Base-by-base conservation (phyloP, 2,888 invertebrate genomes). In the Octonoba sinensis region DNA sequence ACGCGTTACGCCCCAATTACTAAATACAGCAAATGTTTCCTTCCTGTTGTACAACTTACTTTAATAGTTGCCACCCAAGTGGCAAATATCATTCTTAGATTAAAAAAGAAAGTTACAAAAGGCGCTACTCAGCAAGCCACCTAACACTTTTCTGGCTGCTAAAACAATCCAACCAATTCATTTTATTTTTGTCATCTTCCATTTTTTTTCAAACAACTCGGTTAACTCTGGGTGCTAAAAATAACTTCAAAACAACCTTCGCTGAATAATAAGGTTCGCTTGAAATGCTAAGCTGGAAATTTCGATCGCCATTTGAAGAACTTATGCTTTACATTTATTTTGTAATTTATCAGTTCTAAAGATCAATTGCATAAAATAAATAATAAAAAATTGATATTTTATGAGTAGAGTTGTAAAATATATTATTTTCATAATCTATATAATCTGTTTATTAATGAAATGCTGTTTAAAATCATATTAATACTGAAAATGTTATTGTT, bases 51-150 rank as follows among this genome's bases (percentile, higher is more conserved):
- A 24, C 57, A 57, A 16, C 36, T 62, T 62, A 16, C 36, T 60
- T 54, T 76, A 69, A 75, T 60, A 44, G 56, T 27, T 54, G 51
- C 75, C 67, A 76, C 75, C 75, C 75, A 76, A 69, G 75, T 60
- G 67, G 69, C 24, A 20, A 66, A 59, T 47, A 36, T 46, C 59
- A 60, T 46, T 18, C 22, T 36, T 60, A 76, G 27, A 44, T 72
- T 51, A 36, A 36, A 69, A 76, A 76, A 57, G 62, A 57, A 76
- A 67, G 67, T 76, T 76, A 69, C 75, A 76, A 72, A 76, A 76
- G 69, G 75, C 54, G 75, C 75, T 51, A 76, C 60, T 76, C 75
- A 76, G 75, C 75, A 76, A 69, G 75, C 69, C 46, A 76, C 75
- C 67, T 69, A 69, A 76, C 69, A 76, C 75, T 51, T 76, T 65